Conservation (phyloP, 2,888 invertebrate genomes). For the Seira ritae region DNA sequence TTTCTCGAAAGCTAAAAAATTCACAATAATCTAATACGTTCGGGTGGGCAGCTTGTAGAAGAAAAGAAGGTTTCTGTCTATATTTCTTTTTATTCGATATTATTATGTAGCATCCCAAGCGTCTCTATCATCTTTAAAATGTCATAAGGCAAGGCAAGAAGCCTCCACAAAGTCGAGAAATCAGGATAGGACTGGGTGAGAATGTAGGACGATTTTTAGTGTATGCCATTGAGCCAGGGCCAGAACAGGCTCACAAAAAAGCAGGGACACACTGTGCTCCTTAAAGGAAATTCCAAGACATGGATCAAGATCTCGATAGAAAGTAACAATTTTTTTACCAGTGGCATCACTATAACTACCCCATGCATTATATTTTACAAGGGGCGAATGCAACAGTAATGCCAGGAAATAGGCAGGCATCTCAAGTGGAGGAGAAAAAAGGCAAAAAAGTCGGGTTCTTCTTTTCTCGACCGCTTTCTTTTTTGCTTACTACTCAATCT, state of each 20-base stretch:
- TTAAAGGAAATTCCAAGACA: background rate
- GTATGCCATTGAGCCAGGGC: background rate
- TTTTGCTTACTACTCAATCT: constrained; percentile 32
- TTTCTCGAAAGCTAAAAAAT: background rate
- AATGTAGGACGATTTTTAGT: background rate
- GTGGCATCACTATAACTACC: background rate
- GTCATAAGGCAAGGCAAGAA: constrained; percentile 56
- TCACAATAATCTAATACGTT: constrained; percentile 1
- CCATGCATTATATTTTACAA: background rate
- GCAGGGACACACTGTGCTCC: background rate
- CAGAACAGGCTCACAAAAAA: background rate
- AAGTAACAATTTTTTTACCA: background rate
- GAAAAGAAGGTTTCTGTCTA: background rate
- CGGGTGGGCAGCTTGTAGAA: background rate
- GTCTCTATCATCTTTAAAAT: constrained; percentile 46
- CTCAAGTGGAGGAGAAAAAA: constrained; percentile 49
- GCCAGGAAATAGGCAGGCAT: constrained; percentile 50
- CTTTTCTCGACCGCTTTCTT: constrained; percentile 37
- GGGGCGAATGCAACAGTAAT: constrained; percentile 37
- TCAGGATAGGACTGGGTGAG: background rate
- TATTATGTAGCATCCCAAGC: constrained; percentile 24
- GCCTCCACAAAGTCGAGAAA: background rate
- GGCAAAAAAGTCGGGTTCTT: constrained; percentile 36
- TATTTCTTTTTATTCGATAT: constrained; percentile 33
- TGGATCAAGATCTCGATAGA: background rate